Evolutionary conservation across 2,113 vertebrate species (phyloP).

Genomic region (Crotophaga sulcirostris): DNA sequence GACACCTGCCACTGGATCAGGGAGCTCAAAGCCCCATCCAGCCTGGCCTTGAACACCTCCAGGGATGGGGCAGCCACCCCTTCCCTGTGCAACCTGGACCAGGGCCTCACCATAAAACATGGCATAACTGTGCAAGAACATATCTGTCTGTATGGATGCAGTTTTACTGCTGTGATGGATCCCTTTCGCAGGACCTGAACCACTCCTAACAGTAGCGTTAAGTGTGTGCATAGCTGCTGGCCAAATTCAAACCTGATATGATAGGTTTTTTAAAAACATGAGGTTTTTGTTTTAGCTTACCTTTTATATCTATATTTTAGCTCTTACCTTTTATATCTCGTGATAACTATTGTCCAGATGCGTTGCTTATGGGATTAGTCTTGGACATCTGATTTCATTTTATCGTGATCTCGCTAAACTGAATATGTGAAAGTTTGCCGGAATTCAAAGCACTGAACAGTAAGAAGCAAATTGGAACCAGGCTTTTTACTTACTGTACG

Average conservation of each 20-base stretch:
- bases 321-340: accelerated
- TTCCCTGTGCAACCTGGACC: too few relatives aligned
- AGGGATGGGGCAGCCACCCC: too few relatives aligned
- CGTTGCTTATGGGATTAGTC: background rate
- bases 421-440: background rate
- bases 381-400: background rate
- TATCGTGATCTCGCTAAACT: background rate
- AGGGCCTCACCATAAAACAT: too few relatives aligned
- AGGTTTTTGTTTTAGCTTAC: background rate
- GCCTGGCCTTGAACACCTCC: too few relatives aligned
- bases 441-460: background rate
- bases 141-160: background rate
- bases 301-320: background rate
- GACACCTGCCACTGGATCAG: too few relatives aligned
- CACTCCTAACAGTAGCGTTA: background rate
- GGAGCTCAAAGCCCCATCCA: too few relatives aligned
- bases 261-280: background rate
- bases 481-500: background rate
- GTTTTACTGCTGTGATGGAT: background rate
- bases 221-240: background rate
- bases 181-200: background rate
- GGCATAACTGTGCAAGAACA: background rate
- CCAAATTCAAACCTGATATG: background rate
- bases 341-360: background rate
- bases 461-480: background rate